Evolutionary conservation across 2,888 invertebrate genomes (phyloP), one percentile per base, ranked within the genome.

Genomic region (Heliconius ethilla): DNA sequence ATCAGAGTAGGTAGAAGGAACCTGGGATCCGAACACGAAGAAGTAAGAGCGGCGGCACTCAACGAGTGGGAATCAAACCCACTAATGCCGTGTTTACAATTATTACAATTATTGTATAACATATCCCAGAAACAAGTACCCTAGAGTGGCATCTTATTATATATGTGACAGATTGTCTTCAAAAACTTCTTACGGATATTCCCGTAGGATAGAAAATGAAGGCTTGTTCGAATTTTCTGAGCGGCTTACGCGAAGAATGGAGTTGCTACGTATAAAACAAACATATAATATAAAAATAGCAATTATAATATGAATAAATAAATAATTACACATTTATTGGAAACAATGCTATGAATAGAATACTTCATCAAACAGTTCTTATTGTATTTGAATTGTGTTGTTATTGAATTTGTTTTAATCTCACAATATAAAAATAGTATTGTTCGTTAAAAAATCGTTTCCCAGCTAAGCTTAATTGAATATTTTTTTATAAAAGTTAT

Each of bases 261-360:
- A 4, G 15, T 63, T 63, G 25, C 5, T 13, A 25, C 15, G 15
- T 63, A 63, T 63, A 25, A 25, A 63, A 13, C 15, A 63, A 51
- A 6, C 22, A 18, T 22, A 27, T 51, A 29, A 22, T 10, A 70
- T 22, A 70, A 51, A 18, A 51, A 55, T 9, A 18, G 27, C 29
- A 51, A 51, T 70, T 27, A 25, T 45, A 45, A 70, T 51, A 27
- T 45, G 27, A 51, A 70, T 45, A 70, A 70, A 70, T 18, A 27
- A 29, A 70, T 51, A 22, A 70, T 51, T 18, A 22, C 11, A 29
- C 22, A 29, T 22, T 51, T 51, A 70, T 27, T 11, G 22, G 22
- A 70, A 70, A 70, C 51, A 70, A 70, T 51, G 4, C n/a, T 29
- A 27, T 70, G 22, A 70, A 70, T 70, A 22, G 70, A 51, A 70